Conservation (phyloP, 2,113 vertebrate genomes). For the Aegotheles bennettii region DNA sequence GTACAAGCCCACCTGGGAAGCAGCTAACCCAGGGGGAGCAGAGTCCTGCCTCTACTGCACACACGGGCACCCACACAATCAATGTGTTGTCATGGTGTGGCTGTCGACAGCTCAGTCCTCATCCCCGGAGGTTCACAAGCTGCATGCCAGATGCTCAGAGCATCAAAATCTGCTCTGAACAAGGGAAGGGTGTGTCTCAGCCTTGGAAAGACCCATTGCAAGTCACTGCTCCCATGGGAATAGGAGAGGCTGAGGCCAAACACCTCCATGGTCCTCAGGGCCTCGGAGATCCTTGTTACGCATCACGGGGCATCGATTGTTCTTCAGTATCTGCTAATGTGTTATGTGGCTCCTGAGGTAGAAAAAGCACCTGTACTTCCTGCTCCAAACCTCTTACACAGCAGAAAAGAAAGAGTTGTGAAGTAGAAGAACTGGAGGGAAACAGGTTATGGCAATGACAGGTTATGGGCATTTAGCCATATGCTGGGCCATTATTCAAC, state of each 20-base stretch:
- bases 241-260: not conserved
- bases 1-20: not conserved
- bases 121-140: not conserved
- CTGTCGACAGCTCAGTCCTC: not conserved
- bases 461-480: not conserved
- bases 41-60: not conserved
- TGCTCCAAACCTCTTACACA: not conserved
- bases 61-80: fast-evolving
- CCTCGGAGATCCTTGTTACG: not conserved
- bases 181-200: not conserved
- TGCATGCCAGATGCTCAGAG: not conserved
- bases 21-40: not conserved
- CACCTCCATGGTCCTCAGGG: not conserved
- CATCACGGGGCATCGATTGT: not conserved
- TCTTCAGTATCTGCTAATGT: not conserved
- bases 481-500: not conserved
- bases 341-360: not conserved
- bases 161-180: not conserved
- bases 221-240: not conserved
- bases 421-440: not conserved
- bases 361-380: not conserved
- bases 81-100: fast-evolving
- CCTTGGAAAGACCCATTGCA: not conserved
- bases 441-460: not conserved
- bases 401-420: not conserved